These are phyloP conservation scores for Sinohyriopsis cumingii DNA, from an alignment of 2,888 invertebrate genomes.

Conservation along the genomic window DNA sequence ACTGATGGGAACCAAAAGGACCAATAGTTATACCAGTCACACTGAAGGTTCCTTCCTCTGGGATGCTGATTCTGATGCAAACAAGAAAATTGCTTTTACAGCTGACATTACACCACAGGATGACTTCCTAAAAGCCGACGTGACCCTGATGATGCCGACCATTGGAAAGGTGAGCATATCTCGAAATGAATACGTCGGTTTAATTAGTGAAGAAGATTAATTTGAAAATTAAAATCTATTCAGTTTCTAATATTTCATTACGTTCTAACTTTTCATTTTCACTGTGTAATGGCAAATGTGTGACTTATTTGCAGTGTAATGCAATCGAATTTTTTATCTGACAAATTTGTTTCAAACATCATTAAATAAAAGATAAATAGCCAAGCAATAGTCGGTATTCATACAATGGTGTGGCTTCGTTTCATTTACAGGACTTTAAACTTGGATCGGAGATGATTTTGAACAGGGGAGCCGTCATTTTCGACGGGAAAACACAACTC, in stretches of 20 bases:
- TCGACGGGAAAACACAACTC: constrained; percentile 49
- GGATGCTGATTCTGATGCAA: constrained; percentile 51
- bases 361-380: too few relatives aligned
- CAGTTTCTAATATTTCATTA: too few relatives aligned
- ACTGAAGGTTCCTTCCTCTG: constrained; percentile 41
- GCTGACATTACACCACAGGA: constrained; percentile 23
- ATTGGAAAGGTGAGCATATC: constrained; percentile 41
- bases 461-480: constrained; percentile 42
- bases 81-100: constrained; percentile 40
- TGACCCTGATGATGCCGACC: constrained; percentile 43
- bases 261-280: too few relatives aligned
- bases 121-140: constrained; percentile 32
- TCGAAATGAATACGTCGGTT: not conserved
- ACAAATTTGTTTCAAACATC: too few relatives aligned
- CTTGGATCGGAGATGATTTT: constrained; percentile 45
- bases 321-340: too few relatives aligned
- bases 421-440: constrained; percentile 38
- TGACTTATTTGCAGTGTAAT: too few relatives aligned
- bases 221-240: not conserved
- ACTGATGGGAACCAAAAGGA: constrained; percentile 22
- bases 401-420: not conserved
- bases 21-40: not conserved
- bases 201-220: not conserved
- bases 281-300: too few relatives aligned
- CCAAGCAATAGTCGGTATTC: not conserved